Conservation (phyloP, 1,140 invertebrate species). For the Helicoverpa armigera region DNA sequence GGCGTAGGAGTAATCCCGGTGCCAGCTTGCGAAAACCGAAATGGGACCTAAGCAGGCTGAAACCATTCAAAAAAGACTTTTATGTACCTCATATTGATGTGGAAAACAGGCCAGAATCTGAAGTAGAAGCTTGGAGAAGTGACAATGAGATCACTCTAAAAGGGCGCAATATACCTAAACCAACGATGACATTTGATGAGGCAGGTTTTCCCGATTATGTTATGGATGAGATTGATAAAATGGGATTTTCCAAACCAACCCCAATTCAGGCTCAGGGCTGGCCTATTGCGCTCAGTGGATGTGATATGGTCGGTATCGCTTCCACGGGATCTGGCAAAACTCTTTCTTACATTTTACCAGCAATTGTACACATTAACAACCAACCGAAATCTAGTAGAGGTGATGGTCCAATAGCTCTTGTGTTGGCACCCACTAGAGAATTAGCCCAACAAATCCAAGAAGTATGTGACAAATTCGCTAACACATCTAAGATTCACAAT, state of each 20-base stretch:
- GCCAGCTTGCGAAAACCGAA: slow-evolving; percentile 89
- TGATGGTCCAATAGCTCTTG: slow-evolving; percentile 96
- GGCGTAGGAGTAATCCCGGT: slow-evolving; percentile 86
- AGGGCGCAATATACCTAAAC: slow-evolving; percentile 93
- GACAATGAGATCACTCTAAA: slow-evolving; percentile 93
- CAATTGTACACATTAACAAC: slow-evolving; percentile 97
- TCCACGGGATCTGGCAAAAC: slow-evolving; percentile 98
- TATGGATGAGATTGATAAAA: slow-evolving; percentile 92
- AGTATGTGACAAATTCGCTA: slow-evolving; percentile 97
- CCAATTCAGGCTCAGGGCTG: slow-evolving; percentile 96
- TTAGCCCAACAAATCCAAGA: slow-evolving; percentile 99
- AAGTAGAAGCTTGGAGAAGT: slow-evolving; percentile 92
- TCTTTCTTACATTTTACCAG: slow-evolving; percentile 93
- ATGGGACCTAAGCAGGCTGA: slow-evolving; percentile 92
- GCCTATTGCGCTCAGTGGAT: slow-evolving; percentile 97
- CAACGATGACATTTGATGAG: slow-evolving; percentile 94
- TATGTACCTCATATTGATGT: slow-evolving; percentile 94
- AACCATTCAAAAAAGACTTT: slow-evolving; percentile 97
- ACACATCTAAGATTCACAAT: slow-evolving; percentile 94
- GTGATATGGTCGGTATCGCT: slow-evolving; percentile 98
- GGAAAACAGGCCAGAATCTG: slow-evolving; percentile 89
- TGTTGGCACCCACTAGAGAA: slow-evolving; percentile 97
- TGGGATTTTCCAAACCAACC: slow-evolving; percentile 95
- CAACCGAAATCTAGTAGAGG: slow-evolving; percentile 93
- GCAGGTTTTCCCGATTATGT: slow-evolving; percentile 94